Evolutionary conservation across 2,888 invertebrate genomes (phyloP).

Genomic region (Tiliacea citrago): DNA sequence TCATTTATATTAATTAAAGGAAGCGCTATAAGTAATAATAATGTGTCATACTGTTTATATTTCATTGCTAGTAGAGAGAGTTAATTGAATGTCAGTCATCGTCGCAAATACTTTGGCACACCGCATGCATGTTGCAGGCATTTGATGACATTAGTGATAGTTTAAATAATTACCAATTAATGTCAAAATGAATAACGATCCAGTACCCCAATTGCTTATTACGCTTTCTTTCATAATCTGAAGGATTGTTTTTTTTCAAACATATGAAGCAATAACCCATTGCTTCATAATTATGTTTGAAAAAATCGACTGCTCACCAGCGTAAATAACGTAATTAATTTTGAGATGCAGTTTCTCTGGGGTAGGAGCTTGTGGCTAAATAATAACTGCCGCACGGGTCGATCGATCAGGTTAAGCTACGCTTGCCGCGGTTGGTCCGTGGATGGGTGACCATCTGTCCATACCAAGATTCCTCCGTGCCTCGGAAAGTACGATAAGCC

Average conservation of each 20-base stretch:
- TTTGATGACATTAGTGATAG: not conserved
- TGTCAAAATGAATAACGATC: not conserved
- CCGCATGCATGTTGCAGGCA: slow-evolving; percentile 1
- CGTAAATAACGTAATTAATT: not conserved
- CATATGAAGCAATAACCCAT: not conserved
- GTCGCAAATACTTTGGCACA: slow-evolving; percentile 58
- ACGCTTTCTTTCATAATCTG: not conserved
- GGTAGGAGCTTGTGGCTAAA: too few species aligned
- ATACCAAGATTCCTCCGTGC: too few species aligned
- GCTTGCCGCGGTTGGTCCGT: too few species aligned
- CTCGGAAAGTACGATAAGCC: too few species aligned
- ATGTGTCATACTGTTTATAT: slow-evolving; percentile 4
- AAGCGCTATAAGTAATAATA: slow-evolving; percentile 13
- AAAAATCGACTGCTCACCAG: not conserved
- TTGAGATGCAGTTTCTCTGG: not conserved
- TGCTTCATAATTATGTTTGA: not conserved
- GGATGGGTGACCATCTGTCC: too few species aligned
- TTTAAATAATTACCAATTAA: not conserved
- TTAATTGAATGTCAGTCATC: slow-evolving; percentile 63
- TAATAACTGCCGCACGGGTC: too few species aligned
- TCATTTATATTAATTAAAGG: slow-evolving; percentile 64
- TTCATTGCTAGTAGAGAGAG: slow-evolving; percentile 51
- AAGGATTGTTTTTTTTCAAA: not conserved
- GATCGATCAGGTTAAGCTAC: too few species aligned
- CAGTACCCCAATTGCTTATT: not conserved